Evolutionary conservation across 2,888 invertebrate genomes (phyloP), one percentile per base, ranked within the genome.

Genomic region (Homarus gammarus): DNA sequence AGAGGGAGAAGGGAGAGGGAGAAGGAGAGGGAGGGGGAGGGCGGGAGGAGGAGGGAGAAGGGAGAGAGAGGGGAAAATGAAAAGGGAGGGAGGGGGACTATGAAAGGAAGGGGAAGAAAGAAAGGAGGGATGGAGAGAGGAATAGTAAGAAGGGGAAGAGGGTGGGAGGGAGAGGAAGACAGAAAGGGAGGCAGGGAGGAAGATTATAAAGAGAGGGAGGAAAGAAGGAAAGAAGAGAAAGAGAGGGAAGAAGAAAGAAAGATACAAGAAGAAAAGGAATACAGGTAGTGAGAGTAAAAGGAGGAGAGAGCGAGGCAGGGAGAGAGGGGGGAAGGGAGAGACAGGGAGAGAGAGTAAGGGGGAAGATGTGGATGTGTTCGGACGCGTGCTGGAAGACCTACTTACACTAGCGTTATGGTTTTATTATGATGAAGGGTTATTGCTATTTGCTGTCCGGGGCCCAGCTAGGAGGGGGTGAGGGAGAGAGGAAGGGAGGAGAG

Each of bases 401-500:
- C 79, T 78, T 79, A 79, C 79, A 79, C 61, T 33, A 8, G 33
- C 79, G 61, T 79, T 79, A 79, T 79, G 61, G 38, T 61, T 79
- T 79, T 79, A 79, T 79, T 79, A 61, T 79, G 79, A 79, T 79
- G 79, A 79, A 79, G 61, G 79, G 79, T 79, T 79, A 79, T 79
- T 79, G 79, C 79, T 61, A 79, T 79, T 79, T 79, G 79, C 61
- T 79, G 79, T 61, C 79, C 79, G 18, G 27, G 40, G 73, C 38
- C 31, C 36, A 31, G 83, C 44, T 36, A 83, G 51, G 38, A 27
- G 44, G 56, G 84, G n/a, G 84, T 8, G 27, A 61, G 40, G 49
- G 61, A 36, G 81, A 61, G 61, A 40, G 81, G 33, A 81, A 61
- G 64, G 12, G 31, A 56, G 78, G 18, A n/a, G 38, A 61, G 22